phyloP scores from a whole-genome alignment of 1,140 invertebrate species.

The Tetragonula clypearis region DNA sequence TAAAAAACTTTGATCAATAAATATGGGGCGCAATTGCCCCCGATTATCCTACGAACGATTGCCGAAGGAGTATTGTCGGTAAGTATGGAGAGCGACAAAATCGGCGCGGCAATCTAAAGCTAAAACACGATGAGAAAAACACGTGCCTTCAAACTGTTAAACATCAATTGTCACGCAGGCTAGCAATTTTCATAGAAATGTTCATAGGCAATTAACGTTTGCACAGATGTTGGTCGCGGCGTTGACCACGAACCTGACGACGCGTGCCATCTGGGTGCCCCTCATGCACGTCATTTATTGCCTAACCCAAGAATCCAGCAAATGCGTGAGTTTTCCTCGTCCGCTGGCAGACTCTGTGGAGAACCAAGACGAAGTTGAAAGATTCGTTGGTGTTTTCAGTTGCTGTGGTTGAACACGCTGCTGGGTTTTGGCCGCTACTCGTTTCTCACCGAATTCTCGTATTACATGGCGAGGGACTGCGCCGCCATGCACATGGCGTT shows the following conservation, averaged over 20 bases:
- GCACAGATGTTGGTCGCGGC: constrained; percentile 77
- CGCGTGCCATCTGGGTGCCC: constrained; percentile 76
- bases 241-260: constrained; percentile 76
- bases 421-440: constrained; percentile 64
- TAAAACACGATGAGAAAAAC: too few species aligned
- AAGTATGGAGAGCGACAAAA: too few species aligned
- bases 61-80: too few species aligned
- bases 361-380: too few species aligned
- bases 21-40: too few species aligned
- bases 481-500: constrained; percentile 72
- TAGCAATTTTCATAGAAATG: background rate
- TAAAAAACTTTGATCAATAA: too few species aligned
- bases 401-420: constrained; percentile 69
- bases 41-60: too few species aligned
- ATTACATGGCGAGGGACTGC: constrained; percentile 71
- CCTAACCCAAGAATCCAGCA: constrained; percentile 76
- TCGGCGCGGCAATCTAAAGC: too few species aligned
- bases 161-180: too few species aligned
- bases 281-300: constrained; percentile 73
- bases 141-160: too few species aligned
- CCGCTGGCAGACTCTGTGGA: too few species aligned
- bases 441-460: constrained; percentile 58
- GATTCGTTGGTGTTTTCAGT: constrained; percentile 56
- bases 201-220: background rate
- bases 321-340: constrained; percentile 68